A percentile compares a stretch with the other conserved stretches of the same genome.
These are phyloP conservation scores for Colostygia pectinataria DNA, from an alignment of 2,888 invertebrate species.

Conservation along the genomic window DNA sequence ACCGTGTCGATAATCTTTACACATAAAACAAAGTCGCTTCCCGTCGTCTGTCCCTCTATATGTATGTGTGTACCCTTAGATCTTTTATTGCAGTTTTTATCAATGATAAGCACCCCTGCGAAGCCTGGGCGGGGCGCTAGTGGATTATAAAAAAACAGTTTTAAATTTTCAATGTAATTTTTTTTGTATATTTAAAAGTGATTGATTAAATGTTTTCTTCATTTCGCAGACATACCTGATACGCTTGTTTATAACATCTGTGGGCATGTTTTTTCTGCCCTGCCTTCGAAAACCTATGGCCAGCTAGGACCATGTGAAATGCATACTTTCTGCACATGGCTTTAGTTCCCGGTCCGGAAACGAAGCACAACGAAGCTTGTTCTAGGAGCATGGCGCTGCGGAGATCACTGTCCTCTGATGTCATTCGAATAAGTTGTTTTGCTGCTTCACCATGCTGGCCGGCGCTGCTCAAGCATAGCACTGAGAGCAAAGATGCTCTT, in stretches of 20 bases:
- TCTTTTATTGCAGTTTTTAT: too few relatives aligned
- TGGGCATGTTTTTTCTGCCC: constrained; percentile 96
- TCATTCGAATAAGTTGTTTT: constrained; percentile 96
- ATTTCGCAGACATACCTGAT: constrained; percentile 9
- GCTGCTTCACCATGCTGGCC: constrained; percentile 96
- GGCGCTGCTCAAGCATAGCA: constrained; percentile 91
- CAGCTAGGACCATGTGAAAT: constrained; percentile 97
- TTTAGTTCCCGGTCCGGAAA: constrained; percentile 83
- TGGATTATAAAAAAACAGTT: too few relatives aligned
- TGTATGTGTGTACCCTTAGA: too few relatives aligned
- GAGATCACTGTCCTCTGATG: constrained; percentile 98
- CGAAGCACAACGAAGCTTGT: constrained; percentile 96
- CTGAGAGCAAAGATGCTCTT: constrained; percentile 93
- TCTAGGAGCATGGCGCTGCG: constrained; percentile 96
- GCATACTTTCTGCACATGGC: constrained; percentile 95
- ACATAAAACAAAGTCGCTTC: too few relatives aligned
- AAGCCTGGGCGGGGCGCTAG: too few relatives aligned
- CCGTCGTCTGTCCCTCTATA: too few relatives aligned
- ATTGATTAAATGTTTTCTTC: not conserved
- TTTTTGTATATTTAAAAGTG: too few relatives aligned
- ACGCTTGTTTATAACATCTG: constrained; percentile 94
- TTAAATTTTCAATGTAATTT: too few relatives aligned
- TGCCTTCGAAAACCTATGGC: constrained; percentile 96
- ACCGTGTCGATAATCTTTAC: too few relatives aligned
- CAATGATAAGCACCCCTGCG: too few relatives aligned